Evolutionary conservation across 2,888 invertebrate species (phyloP).

Genomic region (Criorhina ranunculi): DNA sequence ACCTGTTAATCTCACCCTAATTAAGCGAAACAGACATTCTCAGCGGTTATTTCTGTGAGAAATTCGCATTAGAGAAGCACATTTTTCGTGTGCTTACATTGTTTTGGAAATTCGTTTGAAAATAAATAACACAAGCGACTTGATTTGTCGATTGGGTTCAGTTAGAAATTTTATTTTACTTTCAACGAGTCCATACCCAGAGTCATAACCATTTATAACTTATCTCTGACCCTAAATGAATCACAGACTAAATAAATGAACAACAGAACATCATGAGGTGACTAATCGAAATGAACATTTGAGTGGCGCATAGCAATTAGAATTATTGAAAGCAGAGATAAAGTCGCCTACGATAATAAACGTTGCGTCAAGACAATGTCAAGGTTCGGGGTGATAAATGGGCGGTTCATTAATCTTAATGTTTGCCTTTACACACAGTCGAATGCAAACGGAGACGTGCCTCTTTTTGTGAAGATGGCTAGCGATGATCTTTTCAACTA

Average conservation of each 20-base stretch:
- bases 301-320: not conserved
- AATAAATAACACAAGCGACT: conserved; percentile 8
- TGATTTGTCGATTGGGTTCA: no score
- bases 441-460: not conserved
- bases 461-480: not conserved
- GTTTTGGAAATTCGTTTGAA: not conserved
- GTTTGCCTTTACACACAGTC: not conserved
- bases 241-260: no score
- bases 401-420: not conserved
- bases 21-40: conserved; percentile 1
- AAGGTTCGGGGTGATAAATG: conserved; percentile 21
- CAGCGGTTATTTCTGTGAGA: conserved; percentile 36
- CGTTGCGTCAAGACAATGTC: conserved; percentile 42
- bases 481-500: no score
- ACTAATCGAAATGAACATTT: not conserved
- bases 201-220: no score
- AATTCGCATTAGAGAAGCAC: conserved; percentile 1
- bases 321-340: conserved; percentile 30
- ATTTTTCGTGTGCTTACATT: conserved; percentile 2
- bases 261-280: not conserved
- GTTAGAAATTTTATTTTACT: no score
- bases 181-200: no score
- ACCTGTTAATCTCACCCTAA: conserved; percentile 22
- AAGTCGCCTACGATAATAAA: conserved; percentile 40
- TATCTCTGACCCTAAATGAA: no score